phyloP scores from a whole-genome alignment of 2,113 vertebrate genomes.

The Xiphophorus couchianus region DNA sequence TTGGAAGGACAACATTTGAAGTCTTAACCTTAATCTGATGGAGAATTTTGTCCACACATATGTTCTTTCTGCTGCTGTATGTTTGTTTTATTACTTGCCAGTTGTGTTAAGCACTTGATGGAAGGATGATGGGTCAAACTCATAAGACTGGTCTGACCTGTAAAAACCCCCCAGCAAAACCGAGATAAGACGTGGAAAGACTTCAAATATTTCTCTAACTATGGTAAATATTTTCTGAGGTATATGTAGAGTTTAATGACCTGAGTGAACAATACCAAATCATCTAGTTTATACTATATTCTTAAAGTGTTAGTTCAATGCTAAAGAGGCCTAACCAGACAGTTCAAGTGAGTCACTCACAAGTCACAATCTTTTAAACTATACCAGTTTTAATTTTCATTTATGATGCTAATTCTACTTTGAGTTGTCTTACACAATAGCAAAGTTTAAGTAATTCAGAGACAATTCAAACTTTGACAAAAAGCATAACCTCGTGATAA shows the following conservation, averaged over 20 bases:
- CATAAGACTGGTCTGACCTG: conserved; percentile 39
- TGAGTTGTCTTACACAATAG: background rate
- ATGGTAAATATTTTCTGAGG: background rate
- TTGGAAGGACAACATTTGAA: conserved; percentile 26
- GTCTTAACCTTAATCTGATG: conserved; percentile 45
- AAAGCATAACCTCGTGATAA: too few species aligned
- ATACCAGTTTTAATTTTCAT: background rate
- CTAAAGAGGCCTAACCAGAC: too few species aligned
- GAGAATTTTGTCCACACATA: conserved; percentile 36
- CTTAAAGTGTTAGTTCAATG: too few species aligned
- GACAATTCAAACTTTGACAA: background rate
- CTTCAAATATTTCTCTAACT: conserved; percentile 39
- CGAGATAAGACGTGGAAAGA: conserved; percentile 34
- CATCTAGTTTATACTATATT: too few species aligned
- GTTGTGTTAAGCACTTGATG: conserved; percentile 10
- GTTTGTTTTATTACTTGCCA: conserved; percentile 42
- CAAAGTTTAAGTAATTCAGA: background rate
- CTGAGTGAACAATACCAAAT: background rate
- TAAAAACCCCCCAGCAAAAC: conserved; percentile 18
- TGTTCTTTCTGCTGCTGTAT: conserved; percentile 33
- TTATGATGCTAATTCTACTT: background rate
- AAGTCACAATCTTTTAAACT: background rate
- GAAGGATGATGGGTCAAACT: conserved; percentile 38
- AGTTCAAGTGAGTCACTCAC: too few species aligned
- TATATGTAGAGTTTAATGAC: background rate